Base-by-base conservation (phyloP, 2,797 vertebrate species). In the Trachurus trachurus region DNA sequence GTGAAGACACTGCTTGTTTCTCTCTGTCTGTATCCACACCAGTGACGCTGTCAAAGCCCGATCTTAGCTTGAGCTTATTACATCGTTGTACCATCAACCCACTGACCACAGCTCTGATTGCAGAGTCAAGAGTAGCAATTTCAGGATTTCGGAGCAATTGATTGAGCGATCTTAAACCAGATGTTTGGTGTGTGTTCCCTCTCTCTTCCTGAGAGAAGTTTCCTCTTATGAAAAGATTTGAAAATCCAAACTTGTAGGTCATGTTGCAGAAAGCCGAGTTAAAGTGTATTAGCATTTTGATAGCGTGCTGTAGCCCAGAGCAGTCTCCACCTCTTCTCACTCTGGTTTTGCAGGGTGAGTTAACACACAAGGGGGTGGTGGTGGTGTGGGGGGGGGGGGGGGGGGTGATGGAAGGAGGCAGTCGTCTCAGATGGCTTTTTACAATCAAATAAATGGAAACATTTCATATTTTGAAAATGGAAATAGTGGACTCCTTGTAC, bases 251-350 rank as follows among this genome's bases (percentile, higher is more conserved):
- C 73, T 82, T 77, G 68, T 77, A 82, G 85, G 80, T 88, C 71
- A 83, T 37, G 74, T 85, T 81, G 64, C 71, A 65, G 70, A 45
- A 62, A 57, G 62, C 56, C 71, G 26, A 66, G 74, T 85, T 79
- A 62, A 87, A 60, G 47, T 53, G 59, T 69, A 91, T 94, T 92
- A 92, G 90, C 92, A 93, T 93, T 94, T 93, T 94, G 85, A 94
- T 93, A 89, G 88, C 52, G 52, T 74, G 61, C 47, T 80, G 75
- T 88, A 74, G 92, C 90, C 91, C 75, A 76, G 74, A 93, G 92
- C 88, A 21, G 69, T 89, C 86, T 86, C 81, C 80, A 84, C 80
- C 85, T 90, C 66, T 74, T 78, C 70, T 73, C 67, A 63, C 87
- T 87, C 79, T 71, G 67, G 72, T 82, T 89, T 86, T 84, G 76